Percentiles rank a stretch among this genome's conserved stretches.
Evolutionary conservation across 2,113 vertebrate species (phyloP).

Genomic region (Pongo abelii): DNA sequence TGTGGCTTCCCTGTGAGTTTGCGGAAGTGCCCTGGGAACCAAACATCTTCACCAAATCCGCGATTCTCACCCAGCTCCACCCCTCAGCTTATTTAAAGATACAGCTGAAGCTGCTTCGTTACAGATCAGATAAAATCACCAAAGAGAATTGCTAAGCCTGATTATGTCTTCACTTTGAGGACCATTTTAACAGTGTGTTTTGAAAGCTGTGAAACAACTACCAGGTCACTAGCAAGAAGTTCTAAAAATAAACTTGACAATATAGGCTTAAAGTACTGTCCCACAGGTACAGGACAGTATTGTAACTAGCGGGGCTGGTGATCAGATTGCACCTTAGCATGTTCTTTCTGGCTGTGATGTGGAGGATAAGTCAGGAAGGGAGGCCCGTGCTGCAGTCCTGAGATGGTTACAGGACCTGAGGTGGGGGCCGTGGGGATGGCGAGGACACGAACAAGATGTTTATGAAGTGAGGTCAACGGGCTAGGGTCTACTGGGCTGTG

Average conservation of each 20-base stretch:
- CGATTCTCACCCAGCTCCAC: background rate
- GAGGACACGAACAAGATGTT: background rate
- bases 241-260: background rate
- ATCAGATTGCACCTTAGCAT: background rate
- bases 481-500: background rate
- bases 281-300: background rate
- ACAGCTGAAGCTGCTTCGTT: background rate
- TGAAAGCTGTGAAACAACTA: background rate
- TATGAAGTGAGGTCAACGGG: background rate
- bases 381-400: too few species aligned
- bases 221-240: background rate
- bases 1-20: background rate
- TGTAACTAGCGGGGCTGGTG: background rate
- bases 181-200: background rate
- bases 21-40: background rate
- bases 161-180: background rate
- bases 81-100: background rate
- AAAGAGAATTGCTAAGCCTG: background rate
- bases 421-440: background rate
- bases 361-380: background rate
- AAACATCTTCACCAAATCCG: background rate
- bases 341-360: background rate
- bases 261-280: background rate
- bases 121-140: slow-evolving; percentile 20
- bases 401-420: background rate